These are phyloP conservation scores for Thymelicus sylvestris DNA, from an alignment of 2,888 invertebrate species.

Conservation along the genomic window DNA sequence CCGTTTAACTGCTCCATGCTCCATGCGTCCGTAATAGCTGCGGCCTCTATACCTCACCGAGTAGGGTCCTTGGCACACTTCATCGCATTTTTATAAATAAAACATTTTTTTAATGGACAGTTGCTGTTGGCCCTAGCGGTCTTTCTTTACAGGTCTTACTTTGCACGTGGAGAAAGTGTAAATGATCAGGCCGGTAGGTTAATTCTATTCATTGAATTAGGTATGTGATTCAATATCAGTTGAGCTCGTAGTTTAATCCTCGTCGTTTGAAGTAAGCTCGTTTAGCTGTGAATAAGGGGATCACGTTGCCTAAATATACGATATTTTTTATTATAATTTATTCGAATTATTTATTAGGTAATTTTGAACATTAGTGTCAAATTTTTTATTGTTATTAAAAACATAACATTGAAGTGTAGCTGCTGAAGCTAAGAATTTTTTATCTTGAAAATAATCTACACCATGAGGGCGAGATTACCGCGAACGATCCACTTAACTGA, in stretches of 20 bases:
- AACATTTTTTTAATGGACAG: no score
- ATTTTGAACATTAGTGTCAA: no score
- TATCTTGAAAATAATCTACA: constrained; percentile 18
- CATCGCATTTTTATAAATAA: constrained; percentile 13
- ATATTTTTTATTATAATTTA: no score
- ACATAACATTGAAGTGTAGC: no score
- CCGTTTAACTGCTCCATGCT: constrained; percentile 27
- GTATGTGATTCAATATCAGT: not conserved
- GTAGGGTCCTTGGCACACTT: constrained; percentile 31
- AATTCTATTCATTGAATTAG: not conserved
- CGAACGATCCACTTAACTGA: constrained; percentile 27
- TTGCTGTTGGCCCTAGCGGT: no score
- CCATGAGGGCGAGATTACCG: not conserved
- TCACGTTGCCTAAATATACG: no score
- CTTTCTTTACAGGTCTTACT: no score
- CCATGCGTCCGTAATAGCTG: constrained; percentile 16
- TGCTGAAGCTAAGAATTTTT: not conserved
- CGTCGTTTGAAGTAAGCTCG: constrained; percentile 2
- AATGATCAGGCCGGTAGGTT: not conserved
- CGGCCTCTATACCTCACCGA: constrained; percentile 21
- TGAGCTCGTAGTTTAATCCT: constrained; percentile 5
- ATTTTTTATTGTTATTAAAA: no score
- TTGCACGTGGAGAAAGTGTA: no score
- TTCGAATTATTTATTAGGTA: no score
- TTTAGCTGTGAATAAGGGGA: not conserved